Evolutionary conservation across 2,888 invertebrate species (phyloP).

Genomic region (Melikaiella ostensackeni): DNA sequence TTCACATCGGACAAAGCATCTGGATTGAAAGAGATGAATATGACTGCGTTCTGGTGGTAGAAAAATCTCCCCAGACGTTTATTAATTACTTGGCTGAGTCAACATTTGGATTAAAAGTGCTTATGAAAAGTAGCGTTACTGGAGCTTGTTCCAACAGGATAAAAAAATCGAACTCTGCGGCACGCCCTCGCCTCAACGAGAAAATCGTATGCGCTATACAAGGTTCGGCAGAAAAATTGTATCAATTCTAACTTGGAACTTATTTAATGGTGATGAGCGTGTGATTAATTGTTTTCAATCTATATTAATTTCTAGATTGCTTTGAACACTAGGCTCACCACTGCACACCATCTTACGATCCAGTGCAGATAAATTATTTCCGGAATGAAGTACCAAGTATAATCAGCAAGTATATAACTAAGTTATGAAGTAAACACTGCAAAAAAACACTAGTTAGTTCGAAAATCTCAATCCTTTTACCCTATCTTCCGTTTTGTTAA

Average conservation of each 20-base stretch:
- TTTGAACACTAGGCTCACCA: background rate
- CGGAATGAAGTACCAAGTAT: background rate
- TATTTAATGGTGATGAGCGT: background rate
- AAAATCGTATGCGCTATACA: background rate
- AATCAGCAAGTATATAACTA: constrained; percentile 3
- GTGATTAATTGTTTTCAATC: background rate
- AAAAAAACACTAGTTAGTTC: background rate
- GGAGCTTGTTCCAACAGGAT: background rate
- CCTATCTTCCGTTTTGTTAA: too few relatives aligned
- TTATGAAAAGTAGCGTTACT: constrained; percentile 12
- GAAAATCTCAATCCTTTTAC: too few relatives aligned
- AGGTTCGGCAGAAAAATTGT: background rate
- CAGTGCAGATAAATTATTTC: background rate
- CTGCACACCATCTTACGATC: background rate
- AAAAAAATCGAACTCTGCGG: background rate
- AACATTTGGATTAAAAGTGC: background rate
- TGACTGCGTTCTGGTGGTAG: background rate
- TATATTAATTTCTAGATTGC: background rate
- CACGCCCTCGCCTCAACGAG: background rate
- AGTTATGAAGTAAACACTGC: background rate
- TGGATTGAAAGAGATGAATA: constrained; percentile 1
- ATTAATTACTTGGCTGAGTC: constrained; percentile 11
- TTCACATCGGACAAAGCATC: background rate
- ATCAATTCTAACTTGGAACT: background rate
- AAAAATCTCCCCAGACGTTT: background rate